A percentile compares a stretch with the other conserved stretches of the same genome.
These are phyloP conservation scores for Megatriorchis doriae DNA, from an alignment of 2,113 vertebrate genomes.

Conservation along the genomic window DNA sequence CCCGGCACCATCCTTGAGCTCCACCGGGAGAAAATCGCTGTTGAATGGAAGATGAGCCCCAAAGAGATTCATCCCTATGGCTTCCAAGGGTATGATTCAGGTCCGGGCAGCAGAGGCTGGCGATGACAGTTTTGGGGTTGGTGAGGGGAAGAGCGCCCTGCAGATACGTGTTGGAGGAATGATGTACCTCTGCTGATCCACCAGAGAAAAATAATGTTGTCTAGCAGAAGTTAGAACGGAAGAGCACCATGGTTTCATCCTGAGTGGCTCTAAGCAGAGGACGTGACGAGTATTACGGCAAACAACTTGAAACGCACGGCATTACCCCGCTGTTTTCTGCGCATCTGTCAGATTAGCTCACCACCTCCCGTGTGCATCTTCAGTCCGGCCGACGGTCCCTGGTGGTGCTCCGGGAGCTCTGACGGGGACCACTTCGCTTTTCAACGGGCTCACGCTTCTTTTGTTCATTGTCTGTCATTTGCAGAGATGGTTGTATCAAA, in stretches of 20 bases:
- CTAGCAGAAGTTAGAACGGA: neutral
- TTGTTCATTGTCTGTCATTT: neutral
- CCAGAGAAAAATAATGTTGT: neutral
- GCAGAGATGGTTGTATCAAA: constrained; percentile 86
- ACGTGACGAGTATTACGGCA: rapidly evolving
- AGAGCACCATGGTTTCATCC: neutral
- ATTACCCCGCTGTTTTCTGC: neutral
- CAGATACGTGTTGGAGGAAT: neutral
- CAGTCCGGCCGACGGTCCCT: neutral
- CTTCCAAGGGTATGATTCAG: neutral
- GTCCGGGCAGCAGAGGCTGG: neutral
- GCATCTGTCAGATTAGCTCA: neutral
- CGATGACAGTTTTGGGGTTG: neutral
- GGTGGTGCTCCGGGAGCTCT: neutral
- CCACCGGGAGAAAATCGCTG: rapidly evolving
- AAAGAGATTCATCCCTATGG: neutral
- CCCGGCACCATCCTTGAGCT: rapidly evolving
- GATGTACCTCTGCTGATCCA: neutral
- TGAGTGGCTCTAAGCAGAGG: neutral
- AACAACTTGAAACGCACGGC: neutral
- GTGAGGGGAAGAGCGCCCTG: neutral
- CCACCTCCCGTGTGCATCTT: neutral
- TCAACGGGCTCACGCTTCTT: neutral
- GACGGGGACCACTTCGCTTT: neutral
- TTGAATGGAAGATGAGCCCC: neutral